These are phyloP conservation scores for Drosophila macrothrix DNA, from an alignment of 2,888 invertebrate species.

Conservation along the genomic window DNA sequence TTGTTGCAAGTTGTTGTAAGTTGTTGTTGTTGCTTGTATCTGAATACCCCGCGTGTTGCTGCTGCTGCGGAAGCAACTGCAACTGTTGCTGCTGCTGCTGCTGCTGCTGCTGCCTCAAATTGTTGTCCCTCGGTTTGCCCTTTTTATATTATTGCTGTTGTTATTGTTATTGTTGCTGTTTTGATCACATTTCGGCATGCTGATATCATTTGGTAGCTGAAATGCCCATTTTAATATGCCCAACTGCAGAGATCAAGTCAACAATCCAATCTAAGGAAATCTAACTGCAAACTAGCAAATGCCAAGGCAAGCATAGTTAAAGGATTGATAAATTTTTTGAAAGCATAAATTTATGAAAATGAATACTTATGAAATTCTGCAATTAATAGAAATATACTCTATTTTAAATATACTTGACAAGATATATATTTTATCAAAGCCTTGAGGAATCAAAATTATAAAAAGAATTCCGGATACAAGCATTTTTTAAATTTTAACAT, in stretches of 20 bases:
- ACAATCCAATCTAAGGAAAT: slow-evolving; percentile 11
- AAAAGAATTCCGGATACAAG: not conserved
- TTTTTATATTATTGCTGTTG: slow-evolving; percentile 26
- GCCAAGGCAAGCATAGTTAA: not conserved
- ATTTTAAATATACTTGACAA: not conserved
- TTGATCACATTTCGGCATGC: slow-evolving; percentile 47
- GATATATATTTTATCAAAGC: not conserved
- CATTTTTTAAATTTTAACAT: not conserved
- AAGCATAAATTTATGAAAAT: not conserved
- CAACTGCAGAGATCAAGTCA: slow-evolving; percentile 2
- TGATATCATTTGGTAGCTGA: slow-evolving; percentile 51
- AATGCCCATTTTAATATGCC: slow-evolving; percentile 34
- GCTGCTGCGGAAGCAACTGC: slow-evolving; percentile 65
- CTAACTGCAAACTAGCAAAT: not conserved
- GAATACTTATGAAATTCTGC: not conserved
- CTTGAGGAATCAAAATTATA: not conserved
- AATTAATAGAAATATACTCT: not conserved
- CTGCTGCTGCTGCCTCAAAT: slow-evolving; percentile 27
- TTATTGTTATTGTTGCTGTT: slow-evolving; percentile 18
- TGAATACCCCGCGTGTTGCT: slow-evolving; percentile 70
- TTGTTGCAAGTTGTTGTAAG: slow-evolving; percentile 35
- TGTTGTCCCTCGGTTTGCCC: slow-evolving; percentile 33
- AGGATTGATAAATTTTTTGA: not conserved
- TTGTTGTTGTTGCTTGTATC: slow-evolving; percentile 61
- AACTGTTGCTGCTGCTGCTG: slow-evolving; percentile 39